Evolutionary conservation across 2,113 vertebrate genomes (phyloP).

Genomic region (Pelmatolapia mariae): DNA sequence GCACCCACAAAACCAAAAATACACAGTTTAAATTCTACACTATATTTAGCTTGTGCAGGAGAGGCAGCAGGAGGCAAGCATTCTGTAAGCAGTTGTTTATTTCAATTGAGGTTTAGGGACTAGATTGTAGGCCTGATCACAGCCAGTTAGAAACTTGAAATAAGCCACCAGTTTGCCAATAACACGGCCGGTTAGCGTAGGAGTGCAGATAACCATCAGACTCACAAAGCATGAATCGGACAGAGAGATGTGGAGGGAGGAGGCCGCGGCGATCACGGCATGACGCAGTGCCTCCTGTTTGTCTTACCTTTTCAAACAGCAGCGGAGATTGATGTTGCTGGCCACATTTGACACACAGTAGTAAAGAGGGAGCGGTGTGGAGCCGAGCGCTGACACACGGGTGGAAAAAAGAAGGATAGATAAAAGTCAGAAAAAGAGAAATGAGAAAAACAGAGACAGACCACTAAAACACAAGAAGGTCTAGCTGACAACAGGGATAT

Average conservation of each 20-base stretch:
- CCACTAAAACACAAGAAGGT: background rate
- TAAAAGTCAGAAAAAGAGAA: background rate
- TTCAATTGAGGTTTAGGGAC: background rate
- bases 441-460: background rate
- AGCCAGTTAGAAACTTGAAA: background rate
- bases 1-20: slow-evolving; percentile 25
- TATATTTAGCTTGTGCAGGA: slow-evolving; percentile 24
- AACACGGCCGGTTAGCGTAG: background rate
- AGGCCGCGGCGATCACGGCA: background rate
- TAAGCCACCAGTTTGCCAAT: background rate
- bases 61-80: background rate
- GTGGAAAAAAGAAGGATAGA: background rate
- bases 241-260: background rate
- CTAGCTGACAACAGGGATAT: background rate
- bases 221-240: background rate
- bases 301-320: slow-evolving; percentile 21
- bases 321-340: slow-evolving; percentile 5
- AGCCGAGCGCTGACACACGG: background rate
- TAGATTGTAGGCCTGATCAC: background rate
- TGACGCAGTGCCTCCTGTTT: slow-evolving; percentile 10
- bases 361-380: background rate
- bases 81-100: slow-evolving; percentile 16
- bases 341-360: background rate
- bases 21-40: slow-evolving; percentile 20
- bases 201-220: background rate